These are phyloP conservation scores for Gymnobelideus leadbeateri DNA, from an alignment of 2,113 vertebrate species.

Conservation along the genomic window DNA sequence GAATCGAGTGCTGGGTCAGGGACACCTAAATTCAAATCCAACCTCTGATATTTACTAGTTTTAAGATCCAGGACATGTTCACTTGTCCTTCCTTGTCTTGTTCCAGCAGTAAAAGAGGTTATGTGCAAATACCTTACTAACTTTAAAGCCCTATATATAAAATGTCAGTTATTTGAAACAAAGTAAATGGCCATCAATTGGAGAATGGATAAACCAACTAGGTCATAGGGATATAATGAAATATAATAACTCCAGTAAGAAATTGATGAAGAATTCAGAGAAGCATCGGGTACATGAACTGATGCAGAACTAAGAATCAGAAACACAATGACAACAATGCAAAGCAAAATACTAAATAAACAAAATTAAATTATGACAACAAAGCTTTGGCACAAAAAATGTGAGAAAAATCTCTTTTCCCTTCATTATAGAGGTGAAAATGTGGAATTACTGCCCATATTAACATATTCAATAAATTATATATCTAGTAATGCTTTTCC, in stretches of 20 bases:
- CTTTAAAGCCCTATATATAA: background rate
- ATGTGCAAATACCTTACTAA: no score
- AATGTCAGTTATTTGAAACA: background rate
- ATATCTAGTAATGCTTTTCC: background rate
- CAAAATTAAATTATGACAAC: no score
- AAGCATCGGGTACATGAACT: background rate
- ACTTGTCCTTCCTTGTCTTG: background rate
- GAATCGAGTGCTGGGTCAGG: background rate
- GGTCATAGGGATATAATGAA: background rate
- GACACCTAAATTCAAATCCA: background rate
- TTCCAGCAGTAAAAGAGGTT: background rate
- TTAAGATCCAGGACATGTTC: background rate
- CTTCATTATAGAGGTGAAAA: background rate
- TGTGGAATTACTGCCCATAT: no score
- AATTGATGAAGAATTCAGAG: background rate
- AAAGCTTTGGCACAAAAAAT: background rate
- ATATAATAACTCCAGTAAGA: background rate
- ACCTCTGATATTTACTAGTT: background rate
- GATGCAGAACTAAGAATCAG: background rate
- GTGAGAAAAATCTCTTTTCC: background rate
- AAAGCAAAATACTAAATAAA: background rate
- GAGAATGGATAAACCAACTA: background rate
- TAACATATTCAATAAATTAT: no score
- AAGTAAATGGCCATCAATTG: background rate
- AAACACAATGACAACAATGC: background rate